Conservation (phyloP, 2,888 invertebrate species). For the Ellobium chinense region DNA sequence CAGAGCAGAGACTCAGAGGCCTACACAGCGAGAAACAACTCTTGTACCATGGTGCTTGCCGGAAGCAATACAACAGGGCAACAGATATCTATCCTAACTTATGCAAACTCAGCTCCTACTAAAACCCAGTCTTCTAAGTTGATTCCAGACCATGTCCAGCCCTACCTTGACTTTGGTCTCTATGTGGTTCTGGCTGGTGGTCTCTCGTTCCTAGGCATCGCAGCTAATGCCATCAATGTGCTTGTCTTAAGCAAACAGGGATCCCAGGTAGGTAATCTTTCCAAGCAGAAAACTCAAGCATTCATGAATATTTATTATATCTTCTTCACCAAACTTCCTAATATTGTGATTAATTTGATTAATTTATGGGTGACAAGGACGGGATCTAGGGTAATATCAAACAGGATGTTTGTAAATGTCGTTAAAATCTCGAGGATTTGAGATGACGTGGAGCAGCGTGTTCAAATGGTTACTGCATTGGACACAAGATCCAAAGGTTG, state of each 20-base stretch:
- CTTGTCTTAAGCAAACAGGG: background rate
- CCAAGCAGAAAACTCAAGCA: background rate
- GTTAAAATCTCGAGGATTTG: background rate
- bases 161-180: background rate
- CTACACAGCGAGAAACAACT: too few relatives aligned
- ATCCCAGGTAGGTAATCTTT: background rate
- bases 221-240: background rate
- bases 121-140: background rate
- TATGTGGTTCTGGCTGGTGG: background rate
- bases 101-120: too few relatives aligned
- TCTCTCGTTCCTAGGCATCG: background rate
- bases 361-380: too few relatives aligned
- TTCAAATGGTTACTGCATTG: background rate
- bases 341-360: background rate
- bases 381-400: background rate
- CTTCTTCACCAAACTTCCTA: background rate
- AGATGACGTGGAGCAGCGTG: background rate
- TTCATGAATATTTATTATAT: background rate
- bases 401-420: background rate
- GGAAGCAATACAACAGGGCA: too few relatives aligned
- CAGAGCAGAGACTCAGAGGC: too few relatives aligned
- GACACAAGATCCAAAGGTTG: too few relatives aligned
- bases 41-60: too few relatives aligned
- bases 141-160: background rate
- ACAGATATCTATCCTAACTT: too few relatives aligned